Conservation (phyloP, 2,888 invertebrate genomes). For the Lissocephala sabroskyi region DNA sequence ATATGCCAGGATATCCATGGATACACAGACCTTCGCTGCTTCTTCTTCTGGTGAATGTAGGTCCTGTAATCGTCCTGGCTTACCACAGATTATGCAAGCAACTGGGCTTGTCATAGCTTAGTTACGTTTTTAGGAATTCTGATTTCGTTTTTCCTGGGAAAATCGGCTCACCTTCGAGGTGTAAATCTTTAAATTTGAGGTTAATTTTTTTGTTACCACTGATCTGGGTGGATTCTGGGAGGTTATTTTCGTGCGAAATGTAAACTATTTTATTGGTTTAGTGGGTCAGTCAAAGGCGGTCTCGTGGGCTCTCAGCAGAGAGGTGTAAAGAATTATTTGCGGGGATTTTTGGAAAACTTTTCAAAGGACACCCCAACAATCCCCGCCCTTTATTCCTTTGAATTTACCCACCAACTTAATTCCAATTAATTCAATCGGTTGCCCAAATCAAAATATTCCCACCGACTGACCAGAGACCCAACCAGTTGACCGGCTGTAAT, state of each 20-base stretch:
- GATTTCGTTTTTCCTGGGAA: constrained; percentile 40
- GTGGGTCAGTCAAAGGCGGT: constrained; percentile 34
- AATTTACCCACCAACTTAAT: too few species aligned
- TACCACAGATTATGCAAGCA: constrained; percentile 70
- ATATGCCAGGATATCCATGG: constrained; percentile 27
- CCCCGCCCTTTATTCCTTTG: too few species aligned
- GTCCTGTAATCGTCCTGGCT: constrained; percentile 59
- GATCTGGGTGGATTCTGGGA: constrained; percentile 4
- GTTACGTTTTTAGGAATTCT: constrained; percentile 25
- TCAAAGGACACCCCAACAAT: too few species aligned
- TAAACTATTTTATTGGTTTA: constrained; percentile 63
- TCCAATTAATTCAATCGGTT: too few species aligned
- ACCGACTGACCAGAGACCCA: too few species aligned
- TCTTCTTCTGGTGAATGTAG: constrained; percentile 44
- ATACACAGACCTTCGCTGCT: constrained; percentile 18
- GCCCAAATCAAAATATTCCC: background rate
- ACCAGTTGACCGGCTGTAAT: constrained; percentile 45
- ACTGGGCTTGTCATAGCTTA: constrained; percentile 19
- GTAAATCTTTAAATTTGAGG: constrained; percentile 62
- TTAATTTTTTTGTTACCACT: constrained; percentile 36
- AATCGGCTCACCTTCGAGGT: constrained; percentile 31
- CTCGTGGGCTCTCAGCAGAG: too few species aligned
- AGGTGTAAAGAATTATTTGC: too few species aligned
- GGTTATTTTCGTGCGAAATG: constrained; percentile 45
- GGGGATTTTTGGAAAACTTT: too few species aligned